Evolutionary conservation across 2,888 invertebrate species (phyloP), one percentile per base, ranked within the genome.

Genomic region (Rhaphigaster nebulosa): DNA sequence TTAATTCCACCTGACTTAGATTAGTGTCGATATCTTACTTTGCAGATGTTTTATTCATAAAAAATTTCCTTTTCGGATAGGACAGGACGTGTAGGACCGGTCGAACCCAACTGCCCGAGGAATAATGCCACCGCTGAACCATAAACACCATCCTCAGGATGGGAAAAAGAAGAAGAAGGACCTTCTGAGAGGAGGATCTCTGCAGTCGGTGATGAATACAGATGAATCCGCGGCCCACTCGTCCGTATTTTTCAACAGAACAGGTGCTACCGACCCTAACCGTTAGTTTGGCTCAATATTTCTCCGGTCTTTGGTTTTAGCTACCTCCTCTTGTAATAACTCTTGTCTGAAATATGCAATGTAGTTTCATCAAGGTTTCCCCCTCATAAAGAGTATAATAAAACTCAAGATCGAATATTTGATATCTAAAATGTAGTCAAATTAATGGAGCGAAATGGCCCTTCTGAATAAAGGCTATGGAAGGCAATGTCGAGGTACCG

Each of bases 131-230:
- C 70, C 70, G 70, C 34, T 8, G 34, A 34, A 76, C 70, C 38
- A 76, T 76, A 76, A 76, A 76, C 70, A 76, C 70, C 70, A 2
- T 38, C 70, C 70, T 76, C 70, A 76, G 70, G 70, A 38, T 38
- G 34, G 70, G 23, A 38, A 76, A 34, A 70, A 65, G 60, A 65
- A 70, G 70, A 34, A 70, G 70, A 38, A 34, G 70, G 70, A 76
- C 70, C 34, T 38, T 38, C 29, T 76, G 20, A 29, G 70, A 34
- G 70, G 29, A 34, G 20, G 70, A 76, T 38, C 34, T 76, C 70
- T 76, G 38, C 38, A 38, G 20, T 38, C 20, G 70, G 20, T 76
- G 70, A 76, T 76, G 70, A 76, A 76, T 76, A 76, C 70, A 38
- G 70, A 76, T 76, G 70, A 76, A 34, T 38, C 38, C 34, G 4